Conservation (phyloP, 2,888 invertebrate genomes). For the Ecdyonurus torrentis region DNA sequence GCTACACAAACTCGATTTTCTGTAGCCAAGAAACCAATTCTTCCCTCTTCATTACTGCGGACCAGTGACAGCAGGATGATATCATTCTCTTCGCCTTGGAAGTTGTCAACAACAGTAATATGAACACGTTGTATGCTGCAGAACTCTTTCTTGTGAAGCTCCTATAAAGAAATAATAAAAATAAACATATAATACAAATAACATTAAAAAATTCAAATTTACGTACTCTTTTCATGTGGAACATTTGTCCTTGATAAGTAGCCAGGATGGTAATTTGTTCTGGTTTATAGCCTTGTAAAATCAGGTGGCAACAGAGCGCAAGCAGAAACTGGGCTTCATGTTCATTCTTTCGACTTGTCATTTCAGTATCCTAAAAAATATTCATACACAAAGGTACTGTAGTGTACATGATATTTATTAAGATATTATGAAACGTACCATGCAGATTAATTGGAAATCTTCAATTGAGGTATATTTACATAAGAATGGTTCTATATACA, state of each 20-base stretch:
- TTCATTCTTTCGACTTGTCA: constrained; percentile 41
- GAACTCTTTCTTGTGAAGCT: constrained; percentile 15
- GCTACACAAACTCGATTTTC: constrained; percentile 63
- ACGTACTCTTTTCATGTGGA: constrained; percentile 33
- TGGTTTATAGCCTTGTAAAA: constrained; percentile 38
- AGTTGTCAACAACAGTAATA: constrained; percentile 57
- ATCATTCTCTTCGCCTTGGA: constrained; percentile 64
- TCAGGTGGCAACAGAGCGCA: constrained; percentile 39
- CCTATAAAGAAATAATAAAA: constrained; percentile 15
- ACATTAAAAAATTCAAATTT: too few relatives aligned
- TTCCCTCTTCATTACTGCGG: constrained; percentile 46
- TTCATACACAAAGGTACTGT: too few relatives aligned
- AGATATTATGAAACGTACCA: too few relatives aligned
- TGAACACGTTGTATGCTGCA: constrained; percentile 31
- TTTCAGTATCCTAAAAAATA: constrained; percentile 31
- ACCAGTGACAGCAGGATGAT: constrained; percentile 66
- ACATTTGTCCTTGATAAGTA: constrained; percentile 53
- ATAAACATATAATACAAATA: too few relatives aligned
- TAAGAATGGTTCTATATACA: too few relatives aligned
- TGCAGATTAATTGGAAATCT: too few relatives aligned
- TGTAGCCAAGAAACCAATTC: constrained; percentile 51
- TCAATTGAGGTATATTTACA: too few relatives aligned
- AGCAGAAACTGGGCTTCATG: constrained; percentile 47
- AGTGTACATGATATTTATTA: too few relatives aligned
- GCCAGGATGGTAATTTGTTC: constrained; percentile 54